Evolutionary conservation across 2,113 vertebrate species (phyloP), one percentile per base, ranked within the genome.

Genomic region (Archocentrus centrarchus): DNA sequence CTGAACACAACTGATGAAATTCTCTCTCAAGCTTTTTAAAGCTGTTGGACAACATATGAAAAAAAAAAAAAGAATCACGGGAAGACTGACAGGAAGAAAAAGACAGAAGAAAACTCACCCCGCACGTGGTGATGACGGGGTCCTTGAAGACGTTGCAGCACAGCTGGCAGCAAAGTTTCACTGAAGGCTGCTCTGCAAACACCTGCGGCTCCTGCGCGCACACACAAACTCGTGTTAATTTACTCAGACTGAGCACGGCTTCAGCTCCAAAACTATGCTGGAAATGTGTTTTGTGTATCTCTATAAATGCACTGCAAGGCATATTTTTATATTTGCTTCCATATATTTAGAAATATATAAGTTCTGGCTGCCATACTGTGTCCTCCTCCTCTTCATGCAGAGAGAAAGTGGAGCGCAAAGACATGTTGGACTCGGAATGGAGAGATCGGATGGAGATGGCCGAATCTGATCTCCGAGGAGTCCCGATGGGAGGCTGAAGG

Each of bases 391-490:
- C 98, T 90, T 99, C 98, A 0, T 99, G 98, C 87, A 99, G 96
- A 0, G 98, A 99, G 94, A 99, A 99, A 0, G 98, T 99, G 57
- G 98, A 99, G 87, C 98, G 98, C 90, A 99, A 87, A 75, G 98
- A 99, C 97, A 99, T 99, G 96, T 97, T 99, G 95, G 98, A 99
- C 94, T 99, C 98, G 0, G 98, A 99, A 90, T 99, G 98, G 84
- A 99, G 90, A 0, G 98, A 99, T 47, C 98, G 97, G 59, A 99
- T 93, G 0, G 98, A 99, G 95, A 99, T 99, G 70, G 98, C 98
- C 0, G 98, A 99, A 93, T 99, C 98, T 0, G 98, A 99, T 88
- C 97, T 97, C 37, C 98, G 97, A 0, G 98, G 97, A 6, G 97
- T 98, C 83, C 96, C 97, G 77, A 99, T 98, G 0, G 98, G 98